Evolutionary conservation across 2,888 invertebrate species (phyloP).

Genomic region (Dichetophora obliterata): DNA sequence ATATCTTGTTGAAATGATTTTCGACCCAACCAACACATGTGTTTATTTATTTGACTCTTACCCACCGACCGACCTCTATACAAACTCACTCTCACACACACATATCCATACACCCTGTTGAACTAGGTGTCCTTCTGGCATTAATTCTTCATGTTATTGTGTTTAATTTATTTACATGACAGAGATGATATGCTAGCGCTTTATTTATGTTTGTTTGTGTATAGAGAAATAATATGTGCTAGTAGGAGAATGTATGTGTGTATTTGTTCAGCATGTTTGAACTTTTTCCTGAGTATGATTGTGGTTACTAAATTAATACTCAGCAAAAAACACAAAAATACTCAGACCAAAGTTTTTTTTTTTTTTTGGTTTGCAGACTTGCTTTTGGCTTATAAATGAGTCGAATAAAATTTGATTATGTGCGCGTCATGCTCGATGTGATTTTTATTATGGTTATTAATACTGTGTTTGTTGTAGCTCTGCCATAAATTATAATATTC

Average conservation of each 20-base stretch:
- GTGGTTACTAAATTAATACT: constrained; percentile 2
- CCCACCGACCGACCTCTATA: background rate
- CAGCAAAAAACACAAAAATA: background rate
- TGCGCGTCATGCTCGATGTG: constrained; percentile 10
- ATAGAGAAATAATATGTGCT: background rate
- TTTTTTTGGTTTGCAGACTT: background rate
- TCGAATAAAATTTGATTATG: constrained; percentile 16
- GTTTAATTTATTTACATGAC: constrained; percentile 44
- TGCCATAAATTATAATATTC: background rate
- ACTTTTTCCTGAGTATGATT: background rate
- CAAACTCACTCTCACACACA: background rate
- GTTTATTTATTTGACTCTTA: background rate
- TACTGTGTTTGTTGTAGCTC: background rate
- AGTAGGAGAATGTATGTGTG: background rate
- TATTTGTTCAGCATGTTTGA: background rate
- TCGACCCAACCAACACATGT: background rate
- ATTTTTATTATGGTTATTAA: constrained; percentile 17
- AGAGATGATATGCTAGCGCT: constrained; percentile 4
- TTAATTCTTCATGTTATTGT: constrained; percentile 45
- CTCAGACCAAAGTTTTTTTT: background rate
- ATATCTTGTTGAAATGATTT: too few species aligned
- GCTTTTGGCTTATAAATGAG: constrained; percentile 10
- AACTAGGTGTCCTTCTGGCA: background rate
- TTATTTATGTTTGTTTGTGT: background rate
- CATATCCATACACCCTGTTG: background rate